A percentile compares a stretch with the other conserved stretches of the same genome.
Evolutionary conservation across 30 jellyfish, hydroid and myxozoan genomes (phyloP).

Genomic region (Pseudorhiza aurosa): DNA sequence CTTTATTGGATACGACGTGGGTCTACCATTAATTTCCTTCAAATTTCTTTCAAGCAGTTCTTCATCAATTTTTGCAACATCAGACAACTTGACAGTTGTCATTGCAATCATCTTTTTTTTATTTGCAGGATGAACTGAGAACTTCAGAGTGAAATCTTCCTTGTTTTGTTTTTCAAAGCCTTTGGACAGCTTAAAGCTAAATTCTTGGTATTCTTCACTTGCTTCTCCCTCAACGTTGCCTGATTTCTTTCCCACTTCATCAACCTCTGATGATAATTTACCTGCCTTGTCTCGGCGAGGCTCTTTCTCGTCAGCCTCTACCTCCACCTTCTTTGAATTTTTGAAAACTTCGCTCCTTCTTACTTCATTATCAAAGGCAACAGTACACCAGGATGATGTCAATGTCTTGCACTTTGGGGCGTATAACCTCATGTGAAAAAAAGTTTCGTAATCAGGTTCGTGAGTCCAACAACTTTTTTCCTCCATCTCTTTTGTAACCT

Average conservation of each 20-base stretch:
- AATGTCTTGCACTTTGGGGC: constrained; percentile 59
- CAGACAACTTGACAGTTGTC: constrained; percentile 38
- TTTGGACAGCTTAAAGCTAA: constrained; percentile 24
- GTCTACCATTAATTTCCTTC: neutral
- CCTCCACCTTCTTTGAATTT: neutral
- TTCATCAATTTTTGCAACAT: constrained; percentile 19
- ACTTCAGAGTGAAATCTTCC: constrained; percentile 55
- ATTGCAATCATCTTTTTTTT: constrained; percentile 67
- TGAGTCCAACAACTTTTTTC: constrained; percentile 77
- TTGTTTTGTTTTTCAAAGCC: constrained; percentile 28
- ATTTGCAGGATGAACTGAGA: constrained; percentile 77
- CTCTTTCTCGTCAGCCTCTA: constrained; percentile 1
- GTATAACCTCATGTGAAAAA: constrained; percentile 49
- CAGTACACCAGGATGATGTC: constrained; percentile 55
- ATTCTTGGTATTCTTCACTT: constrained; percentile 40
- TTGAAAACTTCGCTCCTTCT: constrained; percentile 37
- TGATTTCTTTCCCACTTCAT: neutral
- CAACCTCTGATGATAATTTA: neutral
- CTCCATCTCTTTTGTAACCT: neutral
- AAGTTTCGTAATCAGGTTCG: constrained; percentile 64
- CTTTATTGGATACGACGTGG: constrained; percentile 12
- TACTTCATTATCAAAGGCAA: constrained; percentile 52
- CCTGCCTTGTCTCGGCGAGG: constrained; percentile 1
- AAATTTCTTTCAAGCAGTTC: neutral
- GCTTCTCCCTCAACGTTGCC: neutral